A percentile compares a stretch with the other conserved stretches of the same genome.
Evolutionary conservation across 2,888 invertebrate genomes (phyloP).

Genomic region (Epinotia ramella): DNA sequence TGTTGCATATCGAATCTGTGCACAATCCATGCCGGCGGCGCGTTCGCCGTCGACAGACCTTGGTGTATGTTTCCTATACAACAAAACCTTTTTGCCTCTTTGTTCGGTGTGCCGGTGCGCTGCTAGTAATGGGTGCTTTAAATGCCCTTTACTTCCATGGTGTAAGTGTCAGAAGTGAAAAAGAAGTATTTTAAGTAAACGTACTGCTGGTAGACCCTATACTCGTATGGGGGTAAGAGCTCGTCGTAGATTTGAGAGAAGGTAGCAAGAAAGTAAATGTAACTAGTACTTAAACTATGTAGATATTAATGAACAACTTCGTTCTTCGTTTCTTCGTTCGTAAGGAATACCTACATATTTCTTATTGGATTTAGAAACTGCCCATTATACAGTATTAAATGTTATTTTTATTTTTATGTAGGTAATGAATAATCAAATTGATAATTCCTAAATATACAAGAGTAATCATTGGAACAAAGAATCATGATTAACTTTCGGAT

Average conservation of each 20-base stretch:
- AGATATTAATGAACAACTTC: no score
- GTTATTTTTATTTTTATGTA: no score
- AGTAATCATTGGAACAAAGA: no score
- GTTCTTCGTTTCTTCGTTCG: no score
- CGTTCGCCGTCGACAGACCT: constrained; percentile 55
- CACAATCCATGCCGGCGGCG: constrained; percentile 20
- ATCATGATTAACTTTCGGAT: no score
- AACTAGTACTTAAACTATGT: background rate
- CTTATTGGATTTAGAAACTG: background rate
- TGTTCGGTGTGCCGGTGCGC: constrained; percentile 44
- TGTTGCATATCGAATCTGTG: background rate
- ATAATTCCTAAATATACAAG: background rate
- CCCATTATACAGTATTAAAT: background rate
- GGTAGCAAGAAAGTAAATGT: background rate
- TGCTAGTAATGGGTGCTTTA: constrained; percentile 17
- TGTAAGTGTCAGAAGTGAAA: background rate
- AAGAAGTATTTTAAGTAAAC: background rate
- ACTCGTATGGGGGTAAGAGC: no score
- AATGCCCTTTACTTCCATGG: constrained; percentile 5
- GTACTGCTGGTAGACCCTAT: background rate
- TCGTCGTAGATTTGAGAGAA: background rate
- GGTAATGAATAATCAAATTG: background rate
- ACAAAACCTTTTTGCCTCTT: constrained; percentile 55
- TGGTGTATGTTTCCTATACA: constrained; percentile 62
- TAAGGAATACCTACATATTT: background rate